phyloP scores from a whole-genome alignment of 1,140 invertebrate species.

The Pseudomyrmex gracilis region DNA sequence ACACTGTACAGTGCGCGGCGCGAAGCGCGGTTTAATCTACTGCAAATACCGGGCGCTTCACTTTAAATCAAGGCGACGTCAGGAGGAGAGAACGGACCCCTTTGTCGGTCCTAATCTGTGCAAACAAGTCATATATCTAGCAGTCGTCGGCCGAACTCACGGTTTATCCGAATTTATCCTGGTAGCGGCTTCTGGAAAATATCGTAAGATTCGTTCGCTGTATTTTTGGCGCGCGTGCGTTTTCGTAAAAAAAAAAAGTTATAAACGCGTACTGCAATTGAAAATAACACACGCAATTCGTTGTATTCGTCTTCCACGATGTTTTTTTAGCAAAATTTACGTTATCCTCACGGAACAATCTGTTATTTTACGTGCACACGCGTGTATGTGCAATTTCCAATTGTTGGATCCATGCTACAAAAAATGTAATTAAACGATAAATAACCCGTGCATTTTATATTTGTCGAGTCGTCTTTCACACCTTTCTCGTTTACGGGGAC shows the following conservation, averaged over 20 bases:
- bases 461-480: neutral
- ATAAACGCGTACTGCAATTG: no score
- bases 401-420: no score
- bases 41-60: constrained; percentile 77
- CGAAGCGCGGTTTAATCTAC: constrained; percentile 76
- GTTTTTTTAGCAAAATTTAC: no score
- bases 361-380: no score
- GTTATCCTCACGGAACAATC: no score
- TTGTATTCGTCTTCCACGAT: no score
- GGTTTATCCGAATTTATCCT: constrained; percentile 69
- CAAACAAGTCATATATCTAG: constrained; percentile 76
- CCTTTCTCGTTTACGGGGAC: no score
- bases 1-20: constrained; percentile 11
- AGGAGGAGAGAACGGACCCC: constrained; percentile 73
- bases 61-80: constrained; percentile 74
- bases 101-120: constrained; percentile 82
- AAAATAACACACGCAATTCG: no score
- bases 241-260: no score
- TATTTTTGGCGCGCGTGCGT: neutral
- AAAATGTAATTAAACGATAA: no score
- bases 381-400: no score
- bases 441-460: neutral
- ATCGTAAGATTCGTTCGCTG: neutral
- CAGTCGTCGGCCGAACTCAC: constrained; percentile 37
- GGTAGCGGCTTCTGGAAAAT: constrained; percentile 53